These are phyloP conservation scores for Meloidogyne chitwoodi DNA, from an alignment of 1,140 invertebrate species.

Conservation along the genomic window DNA sequence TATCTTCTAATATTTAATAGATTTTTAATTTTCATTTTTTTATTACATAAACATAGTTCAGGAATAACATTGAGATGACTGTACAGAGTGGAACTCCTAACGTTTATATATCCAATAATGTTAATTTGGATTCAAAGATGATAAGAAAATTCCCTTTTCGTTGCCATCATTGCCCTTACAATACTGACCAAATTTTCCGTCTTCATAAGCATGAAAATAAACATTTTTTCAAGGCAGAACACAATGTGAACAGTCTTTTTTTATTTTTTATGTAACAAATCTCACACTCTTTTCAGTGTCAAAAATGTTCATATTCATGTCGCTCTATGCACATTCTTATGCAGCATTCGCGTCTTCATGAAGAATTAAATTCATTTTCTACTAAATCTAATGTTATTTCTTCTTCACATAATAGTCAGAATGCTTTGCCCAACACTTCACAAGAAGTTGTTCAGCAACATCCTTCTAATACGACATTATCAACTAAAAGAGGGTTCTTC, in stretches of 20 bases:
- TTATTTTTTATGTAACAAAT: not conserved
- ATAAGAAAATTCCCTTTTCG: not conserved
- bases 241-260: conserved; percentile 13
- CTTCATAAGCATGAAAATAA: conserved; percentile 30
- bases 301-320: conserved; percentile 25
- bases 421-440: not conserved
- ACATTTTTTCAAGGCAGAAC: conserved; percentile 29
- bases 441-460: not conserved
- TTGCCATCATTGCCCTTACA: conserved; percentile 21
- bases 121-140: not conserved
- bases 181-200: conserved; percentile 18
- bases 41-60: no score
- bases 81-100: not conserved
- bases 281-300: conserved; percentile 12
- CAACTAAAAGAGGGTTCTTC: not conserved
- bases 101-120: not conserved
- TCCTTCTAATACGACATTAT: not conserved
- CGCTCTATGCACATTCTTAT: conserved; percentile 26
- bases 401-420: not conserved
- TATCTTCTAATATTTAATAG: no score
- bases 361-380: not conserved
- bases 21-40: no score
- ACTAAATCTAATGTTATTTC: not conserved
- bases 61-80: not conserved
- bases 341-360: conserved; percentile 23